Base-by-base conservation (phyloP, 2,113 vertebrate genomes). In the Myotis brandtii region DNA sequence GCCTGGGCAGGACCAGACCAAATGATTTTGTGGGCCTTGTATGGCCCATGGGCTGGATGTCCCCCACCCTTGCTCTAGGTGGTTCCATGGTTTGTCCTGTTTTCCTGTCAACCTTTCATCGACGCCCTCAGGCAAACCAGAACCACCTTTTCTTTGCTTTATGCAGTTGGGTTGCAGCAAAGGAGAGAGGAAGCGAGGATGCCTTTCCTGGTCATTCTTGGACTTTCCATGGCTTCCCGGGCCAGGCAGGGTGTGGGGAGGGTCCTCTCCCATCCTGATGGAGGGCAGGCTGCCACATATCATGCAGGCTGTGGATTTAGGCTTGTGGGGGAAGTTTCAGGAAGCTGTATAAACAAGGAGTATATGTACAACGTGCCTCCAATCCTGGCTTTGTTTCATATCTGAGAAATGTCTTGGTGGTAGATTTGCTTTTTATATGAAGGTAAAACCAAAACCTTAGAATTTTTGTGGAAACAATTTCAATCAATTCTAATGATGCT, bases 351-450 rank as follows among this genome's bases (percentile, higher is more conserved):
- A 84, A 37, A 81, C 59, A 83, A 92, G 80, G 40, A 69, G 69
- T 18, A 79, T 34, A 30, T 77, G 87, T 89, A 75, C 34, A 64
- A 7, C 40, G 12, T 30, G 85, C 81, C 88, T 90, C 73, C 81
- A 77, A 4, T 81, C 80, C 75, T 96, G 95, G 46, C 91, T 94
- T 84, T 56, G 48, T 90, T 96, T 92, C 66, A 59, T 56, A 59
- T 40, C 67, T 87, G 88, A 96, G 82, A 89, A 82, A 94, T 56
- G 37, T 90, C 93, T 86, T 37, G 62, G 23, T 92, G 25, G 62
- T 95, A 82, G 75, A 92, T 84, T 86, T 92, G 30, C 46, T 92
- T 95, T 93, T 77, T 85, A 72, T 69, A 40, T 95, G 84, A 86
- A 95, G 72, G 43, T 50, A 90, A 95, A 92, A 30, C 43, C 25